These are phyloP conservation scores for Chrysaora quinquecirrha DNA, from an alignment of 30 jellyfish, hydroid and myxozoan genomes.

Conservation along the genomic window DNA sequence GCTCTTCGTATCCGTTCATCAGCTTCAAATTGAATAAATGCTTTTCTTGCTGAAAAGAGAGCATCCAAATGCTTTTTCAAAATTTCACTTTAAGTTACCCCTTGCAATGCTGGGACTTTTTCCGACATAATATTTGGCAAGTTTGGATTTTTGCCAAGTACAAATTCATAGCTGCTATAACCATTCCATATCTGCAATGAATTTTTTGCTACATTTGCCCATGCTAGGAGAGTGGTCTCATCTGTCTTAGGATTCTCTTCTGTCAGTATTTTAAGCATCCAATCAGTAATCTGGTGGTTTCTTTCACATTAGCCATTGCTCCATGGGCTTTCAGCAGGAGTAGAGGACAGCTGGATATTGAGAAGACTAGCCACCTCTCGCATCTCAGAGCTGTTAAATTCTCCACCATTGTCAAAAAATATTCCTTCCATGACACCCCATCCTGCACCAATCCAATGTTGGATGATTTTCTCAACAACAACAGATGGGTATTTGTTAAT, in stretches of 20 bases:
- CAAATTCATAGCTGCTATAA: constrained; percentile 44
- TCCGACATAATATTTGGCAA: constrained; percentile 33
- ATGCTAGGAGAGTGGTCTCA: neutral
- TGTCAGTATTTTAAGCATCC: neutral
- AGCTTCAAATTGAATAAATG: constrained; percentile 43
- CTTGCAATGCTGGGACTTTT: constrained; percentile 36
- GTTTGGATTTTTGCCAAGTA: constrained; percentile 35
- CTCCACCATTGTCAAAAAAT: constrained; percentile 35
- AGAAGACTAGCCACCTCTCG: neutral
- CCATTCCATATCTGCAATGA: neutral
- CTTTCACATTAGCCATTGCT: neutral
- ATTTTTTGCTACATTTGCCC: constrained; percentile 21
- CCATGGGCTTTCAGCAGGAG: constrained; percentile 5
- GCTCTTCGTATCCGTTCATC: constrained; percentile 22
- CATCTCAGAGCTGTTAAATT: neutral
- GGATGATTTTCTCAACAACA: neutral
- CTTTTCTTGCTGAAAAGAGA: constrained; percentile 28
- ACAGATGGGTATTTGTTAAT: no score
- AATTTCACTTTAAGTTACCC: constrained; percentile 19
- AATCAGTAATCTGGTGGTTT: neutral
- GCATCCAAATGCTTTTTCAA: constrained; percentile 34
- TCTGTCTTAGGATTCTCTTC: neutral
- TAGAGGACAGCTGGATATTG: neutral
- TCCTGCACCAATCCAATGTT: neutral
- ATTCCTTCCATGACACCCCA: neutral